These are phyloP conservation scores for Spialia ferax DNA, from an alignment of 2,888 invertebrate species.

Conservation along the genomic window DNA sequence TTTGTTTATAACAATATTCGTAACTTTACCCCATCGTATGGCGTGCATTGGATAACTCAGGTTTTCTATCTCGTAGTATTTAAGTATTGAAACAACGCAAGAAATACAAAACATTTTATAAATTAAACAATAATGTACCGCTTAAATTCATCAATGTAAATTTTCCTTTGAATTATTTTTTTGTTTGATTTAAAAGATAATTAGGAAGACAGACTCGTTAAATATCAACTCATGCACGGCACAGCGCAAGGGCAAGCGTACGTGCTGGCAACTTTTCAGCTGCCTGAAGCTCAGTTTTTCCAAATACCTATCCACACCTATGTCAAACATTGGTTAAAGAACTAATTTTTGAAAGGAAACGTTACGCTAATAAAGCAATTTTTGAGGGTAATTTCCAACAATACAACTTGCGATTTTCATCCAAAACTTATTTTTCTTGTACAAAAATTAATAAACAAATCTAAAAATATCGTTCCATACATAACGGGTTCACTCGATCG, in stretches of 20 bases:
- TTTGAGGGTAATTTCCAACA: slow-evolving; percentile 13
- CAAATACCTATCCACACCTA: slow-evolving; percentile 4
- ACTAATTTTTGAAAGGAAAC: neutral
- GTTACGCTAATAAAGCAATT: slow-evolving; percentile 10
- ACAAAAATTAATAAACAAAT: slow-evolving; percentile 28
- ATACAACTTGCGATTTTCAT: slow-evolving; percentile 15
- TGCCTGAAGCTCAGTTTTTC: neutral
- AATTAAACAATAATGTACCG: too few species aligned
- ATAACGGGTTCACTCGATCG: neutral
- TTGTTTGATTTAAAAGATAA: slow-evolving; percentile 21
- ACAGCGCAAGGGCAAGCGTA: slow-evolving; percentile 20
- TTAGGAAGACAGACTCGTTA: slow-evolving; percentile 11
- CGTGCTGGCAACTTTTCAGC: slow-evolving; percentile 27
- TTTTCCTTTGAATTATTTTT: slow-evolving; percentile 13
- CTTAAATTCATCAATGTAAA: too few species aligned
- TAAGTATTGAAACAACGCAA: too few species aligned
- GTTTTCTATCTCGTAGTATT: neutral
- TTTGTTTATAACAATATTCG: slow-evolving; percentile 14
- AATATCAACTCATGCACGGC: slow-evolving; percentile 14
- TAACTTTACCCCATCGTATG: neutral
- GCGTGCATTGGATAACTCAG: neutral
- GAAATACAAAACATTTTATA: too few species aligned
- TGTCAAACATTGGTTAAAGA: slow-evolving; percentile 9
- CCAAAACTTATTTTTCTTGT: slow-evolving; percentile 14
- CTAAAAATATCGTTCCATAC: slow-evolving; percentile 20